Percentiles rank a stretch among this genome's conserved stretches.
Evolutionary conservation across 2,888 invertebrate species (phyloP).

Genomic region (Habrosyne pyritoides): DNA sequence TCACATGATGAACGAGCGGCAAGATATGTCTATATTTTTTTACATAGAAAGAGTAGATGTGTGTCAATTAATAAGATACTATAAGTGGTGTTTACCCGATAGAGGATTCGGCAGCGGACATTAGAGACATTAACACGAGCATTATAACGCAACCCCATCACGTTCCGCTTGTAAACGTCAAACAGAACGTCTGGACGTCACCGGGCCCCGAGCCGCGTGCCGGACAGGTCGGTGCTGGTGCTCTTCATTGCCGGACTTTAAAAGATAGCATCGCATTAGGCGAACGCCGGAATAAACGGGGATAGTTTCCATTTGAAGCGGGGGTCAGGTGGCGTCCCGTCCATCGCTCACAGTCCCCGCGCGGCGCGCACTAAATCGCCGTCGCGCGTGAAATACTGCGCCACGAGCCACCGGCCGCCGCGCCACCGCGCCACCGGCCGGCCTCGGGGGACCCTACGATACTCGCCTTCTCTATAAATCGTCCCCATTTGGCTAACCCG

Average conservation of each 20-base stretch:
- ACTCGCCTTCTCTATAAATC: constrained; percentile 69
- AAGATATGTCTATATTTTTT: not conserved
- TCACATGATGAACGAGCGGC: not conserved
- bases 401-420: constrained; percentile 20
- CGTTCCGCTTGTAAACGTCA: constrained; percentile 1
- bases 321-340: constrained; percentile 25
- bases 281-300: constrained; percentile 62
- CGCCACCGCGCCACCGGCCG: constrained; percentile 35
- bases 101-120: not conserved
- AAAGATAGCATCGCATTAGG: constrained; percentile 75
- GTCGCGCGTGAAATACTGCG: constrained; percentile 45
- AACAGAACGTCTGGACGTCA: constrained; percentile 1
- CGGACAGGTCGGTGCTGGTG: constrained; percentile 15
- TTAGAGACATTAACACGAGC: not conserved
- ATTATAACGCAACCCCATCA: not conserved
- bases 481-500: constrained; percentile 78
- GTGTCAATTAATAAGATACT: not conserved
- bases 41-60: not conserved
- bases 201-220: too few relatives aligned
- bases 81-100: not conserved
- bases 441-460: constrained; percentile 31
- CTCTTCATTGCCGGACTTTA: constrained; percentile 53
- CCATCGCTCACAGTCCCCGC: constrained; percentile 46
- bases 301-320: constrained; percentile 29
- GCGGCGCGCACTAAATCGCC: constrained; percentile 60